Conservation (phyloP, 2,797 vertebrate species). For the Galago senegalensis region DNA sequence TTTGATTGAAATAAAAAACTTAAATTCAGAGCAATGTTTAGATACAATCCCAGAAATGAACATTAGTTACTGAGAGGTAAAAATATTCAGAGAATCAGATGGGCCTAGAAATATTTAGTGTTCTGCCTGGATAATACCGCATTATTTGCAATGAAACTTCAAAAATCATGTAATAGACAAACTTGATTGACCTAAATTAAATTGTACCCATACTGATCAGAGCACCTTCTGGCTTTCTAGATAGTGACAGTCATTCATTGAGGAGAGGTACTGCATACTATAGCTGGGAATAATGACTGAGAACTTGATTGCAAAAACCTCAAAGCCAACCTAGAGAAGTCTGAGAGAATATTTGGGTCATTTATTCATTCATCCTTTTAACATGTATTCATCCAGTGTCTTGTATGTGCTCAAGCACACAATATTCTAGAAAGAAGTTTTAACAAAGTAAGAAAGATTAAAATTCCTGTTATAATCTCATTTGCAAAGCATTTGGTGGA, state of each 20-base stretch:
- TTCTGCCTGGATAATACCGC: not conserved
- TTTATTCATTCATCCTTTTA: not conserved
- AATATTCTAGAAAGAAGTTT: not conserved
- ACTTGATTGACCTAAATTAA: not conserved
- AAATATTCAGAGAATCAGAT: not conserved
- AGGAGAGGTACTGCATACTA: not conserved
- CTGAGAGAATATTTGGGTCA: not conserved
- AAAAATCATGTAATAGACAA: not conserved
- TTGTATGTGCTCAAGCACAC: not conserved
- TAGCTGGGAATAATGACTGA: not conserved
- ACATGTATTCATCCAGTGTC: not conserved
- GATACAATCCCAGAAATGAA: not conserved
- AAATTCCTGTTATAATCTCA: not conserved
- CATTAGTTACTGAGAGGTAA: not conserved
- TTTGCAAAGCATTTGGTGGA: not conserved
- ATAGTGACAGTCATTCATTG: not conserved
- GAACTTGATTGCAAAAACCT: not conserved
- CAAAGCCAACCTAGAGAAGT: not conserved
- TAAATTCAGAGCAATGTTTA: not conserved
- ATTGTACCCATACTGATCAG: not conserved
- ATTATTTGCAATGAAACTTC: not conserved
- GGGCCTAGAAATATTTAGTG: not conserved
- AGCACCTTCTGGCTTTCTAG: not conserved
- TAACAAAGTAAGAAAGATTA: not conserved
- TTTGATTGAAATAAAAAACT: not conserved